Evolutionary conservation across 2,113 vertebrate genomes (phyloP).

Genomic region (Panurus biarmicus): DNA sequence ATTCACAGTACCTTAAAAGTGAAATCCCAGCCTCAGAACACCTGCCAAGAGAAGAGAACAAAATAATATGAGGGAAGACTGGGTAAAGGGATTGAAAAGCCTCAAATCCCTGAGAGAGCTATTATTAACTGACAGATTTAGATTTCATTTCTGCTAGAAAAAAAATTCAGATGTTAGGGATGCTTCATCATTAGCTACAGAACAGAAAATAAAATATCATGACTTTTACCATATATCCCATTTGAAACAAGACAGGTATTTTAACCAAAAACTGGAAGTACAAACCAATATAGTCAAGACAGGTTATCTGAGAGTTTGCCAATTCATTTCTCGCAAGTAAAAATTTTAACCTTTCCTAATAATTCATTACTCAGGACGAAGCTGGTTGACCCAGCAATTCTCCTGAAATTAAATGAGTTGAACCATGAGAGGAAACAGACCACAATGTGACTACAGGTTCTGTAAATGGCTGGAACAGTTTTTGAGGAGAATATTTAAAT

Average conservation of each 20-base stretch:
- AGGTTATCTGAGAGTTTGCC: background rate
- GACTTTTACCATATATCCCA: background rate
- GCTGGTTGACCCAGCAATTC: background rate
- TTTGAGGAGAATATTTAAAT: background rate
- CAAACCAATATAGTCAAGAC: background rate
- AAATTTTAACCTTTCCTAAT: background rate
- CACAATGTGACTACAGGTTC: background rate
- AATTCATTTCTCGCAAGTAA: background rate
- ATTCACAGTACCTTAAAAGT: background rate
- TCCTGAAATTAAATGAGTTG: background rate
- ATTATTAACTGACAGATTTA: conserved; percentile 30
- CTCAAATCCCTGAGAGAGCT: background rate
- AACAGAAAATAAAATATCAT: background rate
- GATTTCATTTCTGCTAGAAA: conserved; percentile 21
- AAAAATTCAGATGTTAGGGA: background rate
- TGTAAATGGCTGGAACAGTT: background rate
- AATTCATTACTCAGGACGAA: background rate
- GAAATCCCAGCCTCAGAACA: conserved; percentile 22
- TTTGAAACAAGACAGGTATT: background rate
- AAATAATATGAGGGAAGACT: background rate
- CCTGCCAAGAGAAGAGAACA: conserved; percentile 27
- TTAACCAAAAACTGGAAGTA: background rate
- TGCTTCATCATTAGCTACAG: background rate
- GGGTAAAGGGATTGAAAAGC: conserved; percentile 4
- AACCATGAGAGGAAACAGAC: background rate